Evolutionary conservation across 2,888 invertebrate genomes (phyloP), one percentile per base, ranked within the genome.

Genomic region (Cremastinae sp.): DNA sequence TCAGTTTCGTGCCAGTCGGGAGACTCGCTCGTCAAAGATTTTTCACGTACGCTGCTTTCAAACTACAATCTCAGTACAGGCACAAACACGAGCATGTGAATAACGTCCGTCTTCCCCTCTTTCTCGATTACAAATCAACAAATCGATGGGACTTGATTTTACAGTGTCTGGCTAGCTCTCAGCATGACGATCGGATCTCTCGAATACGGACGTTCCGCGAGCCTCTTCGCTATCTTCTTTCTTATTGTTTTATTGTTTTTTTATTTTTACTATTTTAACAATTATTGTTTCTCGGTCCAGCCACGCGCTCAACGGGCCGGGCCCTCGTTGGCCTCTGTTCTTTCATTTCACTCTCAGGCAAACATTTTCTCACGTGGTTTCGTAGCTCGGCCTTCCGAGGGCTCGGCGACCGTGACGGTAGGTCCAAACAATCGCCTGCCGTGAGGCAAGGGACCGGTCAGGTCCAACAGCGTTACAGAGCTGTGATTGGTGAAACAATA

Each of bases 381-480:
- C 20, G 28, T 37, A 18, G 28, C 55, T 66, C 71, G 45, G 49
- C 55, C 55, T 61, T 37, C 51, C 56, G 47, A 65, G 35, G 58
- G 73, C 83, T 85, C 83, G 84, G 82, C 61, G 83, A 79, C 83
- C 81, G 79, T 87, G 86, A 89, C 89, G 89, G 89, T 89, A 89
- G 89, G 89, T 88, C 88, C 89, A 89, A 90, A 89, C 90, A 90
- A 90, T 90, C 89, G 90, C 90, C 90, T 90, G 90, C 89, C 89
- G 81, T 82, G 81, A 75, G 86, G 89, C 89, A 90, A 90, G 90
- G 90, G 88, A 89, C 90, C 89, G 81, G 81, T 79, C 73, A 86
- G 88, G 90, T 90, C 90, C 90, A 90, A 90, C 90, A 90, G 90
- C 90, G 86, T 83, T 88, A 62, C 82, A 86, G 84, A 88, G 89